Percentiles rank a stretch among this genome's conserved stretches.
Evolutionary conservation across 2,888 invertebrate genomes (phyloP).

Genomic region (Agrochola lota): DNA sequence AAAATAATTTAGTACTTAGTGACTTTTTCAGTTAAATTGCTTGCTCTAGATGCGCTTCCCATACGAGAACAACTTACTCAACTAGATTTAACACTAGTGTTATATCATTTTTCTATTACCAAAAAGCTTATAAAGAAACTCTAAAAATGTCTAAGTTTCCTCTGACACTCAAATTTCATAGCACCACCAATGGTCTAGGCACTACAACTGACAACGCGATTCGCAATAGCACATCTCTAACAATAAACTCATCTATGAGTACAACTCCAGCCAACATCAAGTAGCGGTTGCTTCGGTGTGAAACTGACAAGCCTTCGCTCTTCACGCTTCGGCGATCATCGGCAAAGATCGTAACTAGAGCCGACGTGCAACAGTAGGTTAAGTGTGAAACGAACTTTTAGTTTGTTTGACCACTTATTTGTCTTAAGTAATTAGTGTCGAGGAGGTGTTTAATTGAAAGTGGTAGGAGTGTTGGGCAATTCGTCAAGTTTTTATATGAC

Average conservation of each 20-base stretch:
- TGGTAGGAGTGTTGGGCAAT: conserved; percentile 7
- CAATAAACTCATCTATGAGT: conserved; percentile 6
- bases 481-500: not conserved
- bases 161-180: not conserved
- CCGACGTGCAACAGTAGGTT: conserved; percentile 38
- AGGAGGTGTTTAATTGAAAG: conserved; percentile 29
- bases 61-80: no score
- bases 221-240: conserved; percentile 3
- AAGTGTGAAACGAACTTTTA: conserved; percentile 51
- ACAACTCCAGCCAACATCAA: conserved; percentile 7
- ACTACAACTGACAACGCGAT: not conserved
- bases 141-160: no score
- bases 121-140: not conserved
- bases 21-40: not conserved
- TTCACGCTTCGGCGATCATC: conserved; percentile 55
- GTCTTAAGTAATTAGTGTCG: conserved; percentile 39
- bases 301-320: conserved; percentile 54
- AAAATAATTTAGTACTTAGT: no score
- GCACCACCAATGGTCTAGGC: not conserved
- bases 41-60: not conserved
- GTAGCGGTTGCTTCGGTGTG: conserved; percentile 58
- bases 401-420: conserved; percentile 54
- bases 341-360: conserved; percentile 49
- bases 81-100: no score
- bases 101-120: not conserved